A percentile compares a stretch with the other conserved stretches of the same genome.
Conservation (phyloP, 2,113 vertebrate genomes). For the Corapipo altera region DNA sequence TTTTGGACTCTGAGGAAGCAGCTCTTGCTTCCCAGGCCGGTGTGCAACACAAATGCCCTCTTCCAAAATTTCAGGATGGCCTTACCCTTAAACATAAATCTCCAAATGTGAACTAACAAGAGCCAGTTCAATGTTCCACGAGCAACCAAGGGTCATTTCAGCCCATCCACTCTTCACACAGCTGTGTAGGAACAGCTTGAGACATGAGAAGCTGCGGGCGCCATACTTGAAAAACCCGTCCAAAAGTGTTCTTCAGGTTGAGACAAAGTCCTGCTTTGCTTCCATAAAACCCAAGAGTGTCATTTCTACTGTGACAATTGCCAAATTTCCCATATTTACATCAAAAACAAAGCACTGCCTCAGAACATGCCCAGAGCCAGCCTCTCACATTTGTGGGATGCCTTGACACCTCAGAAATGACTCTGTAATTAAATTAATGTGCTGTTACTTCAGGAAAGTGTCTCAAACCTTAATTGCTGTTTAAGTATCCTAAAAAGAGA, state of each 20-base stretch:
- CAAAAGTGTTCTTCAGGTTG: background rate
- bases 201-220: background rate
- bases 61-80: background rate
- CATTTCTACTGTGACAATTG: background rate
- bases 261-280: background rate
- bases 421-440: background rate
- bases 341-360: background rate
- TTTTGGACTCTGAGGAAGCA: background rate
- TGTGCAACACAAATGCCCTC: background rate
- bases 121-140: background rate
- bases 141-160: background rate
- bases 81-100: background rate
- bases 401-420: background rate
- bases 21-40: background rate
- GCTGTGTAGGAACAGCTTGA: background rate
- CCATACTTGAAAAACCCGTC: background rate
- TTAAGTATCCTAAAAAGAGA: background rate
- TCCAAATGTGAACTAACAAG: background rate
- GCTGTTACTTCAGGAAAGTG: background rate
- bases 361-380: background rate
- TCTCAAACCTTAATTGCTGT: background rate
- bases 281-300: background rate
- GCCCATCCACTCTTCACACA: background rate
- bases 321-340: background rate
- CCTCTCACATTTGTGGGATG: background rate